Evolutionary conservation across 2,888 invertebrate species (phyloP), one percentile per base, ranked within the genome.

Genomic region (Pachymerium ferrugineum): DNA sequence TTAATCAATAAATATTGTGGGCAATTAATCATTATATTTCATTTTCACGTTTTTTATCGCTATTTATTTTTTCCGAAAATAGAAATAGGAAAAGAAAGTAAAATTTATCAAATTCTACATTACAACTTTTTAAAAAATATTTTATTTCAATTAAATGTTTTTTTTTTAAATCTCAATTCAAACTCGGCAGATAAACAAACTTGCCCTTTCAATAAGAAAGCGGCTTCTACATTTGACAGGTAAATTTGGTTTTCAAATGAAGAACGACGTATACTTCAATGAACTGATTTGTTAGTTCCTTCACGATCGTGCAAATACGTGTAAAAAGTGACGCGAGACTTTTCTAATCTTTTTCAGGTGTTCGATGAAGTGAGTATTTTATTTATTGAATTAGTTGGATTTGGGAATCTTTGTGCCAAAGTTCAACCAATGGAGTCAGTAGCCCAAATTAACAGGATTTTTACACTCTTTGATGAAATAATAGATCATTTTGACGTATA

Each of bases 401-500:
- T 88, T 76, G 86, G 86, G 77, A 87, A 87, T 38, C 83, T 86
- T 19, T 73, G 35, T 12, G 62, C 73, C n/a, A 86, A 87, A 0
- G 85, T 86, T 6, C 86, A 86, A 67, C 87, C 87, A 0, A 89
- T 91, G 92, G 90, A 91, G 78, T 88, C 92, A 0, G 93, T 94
- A 0, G 88, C 88, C 6, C 90, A 90, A 42, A 90, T 95, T 86
- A 95, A 95, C 81, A 89, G 89, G 1, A 90, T 93, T 0, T 94
- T 92, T 84, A 90, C 91, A 0, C 89, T 89, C 77, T 91, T 94
- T 78, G 95, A 95, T 82, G 86, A 90, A 29, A 86, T 94, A 69
- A 89, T 93, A 79, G 93, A 94, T 79, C 87, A 89, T 35, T 92
- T 91, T 78, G 87, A 91, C 74, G 93, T 94, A 1, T 95, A 94